A percentile compares a stretch with the other conserved stretches of the same genome.
Conservation (phyloP, 2,113 vertebrate genomes). For the Melospiza georgiana region DNA sequence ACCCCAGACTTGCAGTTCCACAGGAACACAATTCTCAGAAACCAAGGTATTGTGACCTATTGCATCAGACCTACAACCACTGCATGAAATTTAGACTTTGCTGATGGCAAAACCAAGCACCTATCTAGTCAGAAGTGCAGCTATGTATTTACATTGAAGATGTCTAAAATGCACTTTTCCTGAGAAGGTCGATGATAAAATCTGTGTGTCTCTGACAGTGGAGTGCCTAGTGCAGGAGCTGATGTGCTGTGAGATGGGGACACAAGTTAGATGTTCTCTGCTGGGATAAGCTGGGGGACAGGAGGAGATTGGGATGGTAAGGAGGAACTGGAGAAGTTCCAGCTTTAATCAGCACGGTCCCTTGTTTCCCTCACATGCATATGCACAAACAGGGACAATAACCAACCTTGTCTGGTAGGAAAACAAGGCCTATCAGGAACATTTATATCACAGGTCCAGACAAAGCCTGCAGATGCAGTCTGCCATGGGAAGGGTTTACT, state of each 20-base stretch:
- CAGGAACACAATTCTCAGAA: neutral
- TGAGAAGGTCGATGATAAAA: neutral
- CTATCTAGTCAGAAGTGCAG: neutral
- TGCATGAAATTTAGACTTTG: neutral
- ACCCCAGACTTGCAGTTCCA: neutral
- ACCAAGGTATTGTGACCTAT: neutral
- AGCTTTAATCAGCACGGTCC: neutral
- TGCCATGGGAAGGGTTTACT: neutral
- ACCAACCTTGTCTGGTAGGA: neutral
- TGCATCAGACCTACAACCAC: neutral
- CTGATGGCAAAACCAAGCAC: neutral
- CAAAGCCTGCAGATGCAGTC: neutral
- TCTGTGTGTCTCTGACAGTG: neutral
- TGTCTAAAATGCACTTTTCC: neutral
- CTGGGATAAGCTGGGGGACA: neutral
- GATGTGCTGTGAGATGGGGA: neutral
- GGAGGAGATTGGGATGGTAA: neutral
- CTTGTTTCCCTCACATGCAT: neutral
- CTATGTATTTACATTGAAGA: neutral
- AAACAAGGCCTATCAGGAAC: neutral
- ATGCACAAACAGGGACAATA: neutral
- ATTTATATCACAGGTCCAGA: neutral
- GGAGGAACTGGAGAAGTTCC: neutral
- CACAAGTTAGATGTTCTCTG: neutral
- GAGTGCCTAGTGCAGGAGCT: accelerated